Conservation (phyloP, 2,113 vertebrate species). For the Melanotaenia duboulayi region DNA sequence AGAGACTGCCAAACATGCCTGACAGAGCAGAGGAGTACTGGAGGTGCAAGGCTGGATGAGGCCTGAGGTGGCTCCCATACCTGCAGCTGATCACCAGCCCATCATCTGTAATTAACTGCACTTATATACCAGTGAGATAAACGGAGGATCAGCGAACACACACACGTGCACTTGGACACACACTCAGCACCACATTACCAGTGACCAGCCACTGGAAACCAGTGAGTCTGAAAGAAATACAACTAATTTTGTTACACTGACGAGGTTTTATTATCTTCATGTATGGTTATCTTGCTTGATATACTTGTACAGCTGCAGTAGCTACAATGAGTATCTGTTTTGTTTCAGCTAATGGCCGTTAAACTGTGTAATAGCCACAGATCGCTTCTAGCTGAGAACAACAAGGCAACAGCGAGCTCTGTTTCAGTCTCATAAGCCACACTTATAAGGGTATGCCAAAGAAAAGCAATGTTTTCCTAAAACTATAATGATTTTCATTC, state of each 20-base stretch:
- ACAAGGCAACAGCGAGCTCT: constrained; percentile 42
- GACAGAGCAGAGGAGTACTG: constrained; percentile 81
- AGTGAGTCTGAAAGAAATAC: constrained; percentile 16
- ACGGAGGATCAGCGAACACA: constrained; percentile 25
- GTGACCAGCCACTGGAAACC: constrained; percentile 1
- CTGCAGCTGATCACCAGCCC: constrained; percentile 83
- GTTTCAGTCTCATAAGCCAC: constrained; percentile 27
- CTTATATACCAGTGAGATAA: constrained; percentile 71
- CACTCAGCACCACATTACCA: constrained; percentile 25
- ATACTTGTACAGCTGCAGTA: constrained; percentile 40
- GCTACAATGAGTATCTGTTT: constrained; percentile 38
- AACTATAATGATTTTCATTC: too few relatives aligned
- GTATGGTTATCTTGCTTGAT: constrained; percentile 45
- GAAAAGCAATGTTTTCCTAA: constrained; percentile 42
- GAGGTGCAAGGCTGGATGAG: constrained; percentile 74
- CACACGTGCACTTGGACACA: constrained; percentile 20
- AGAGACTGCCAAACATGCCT: constrained; percentile 87
- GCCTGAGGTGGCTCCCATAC: constrained; percentile 82
- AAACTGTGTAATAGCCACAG: constrained; percentile 36
- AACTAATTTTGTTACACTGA: constrained; percentile 39
- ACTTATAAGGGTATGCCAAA: constrained; percentile 62
- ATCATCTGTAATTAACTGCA: constrained; percentile 84
- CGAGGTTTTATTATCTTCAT: constrained; percentile 29
- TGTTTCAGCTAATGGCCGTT: constrained; percentile 45
- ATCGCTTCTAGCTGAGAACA: constrained; percentile 34